Evolutionary conservation across 2,888 invertebrate species (phyloP), one percentile per base, ranked within the genome.

Genomic region (Eupithecia subumbrata): DNA sequence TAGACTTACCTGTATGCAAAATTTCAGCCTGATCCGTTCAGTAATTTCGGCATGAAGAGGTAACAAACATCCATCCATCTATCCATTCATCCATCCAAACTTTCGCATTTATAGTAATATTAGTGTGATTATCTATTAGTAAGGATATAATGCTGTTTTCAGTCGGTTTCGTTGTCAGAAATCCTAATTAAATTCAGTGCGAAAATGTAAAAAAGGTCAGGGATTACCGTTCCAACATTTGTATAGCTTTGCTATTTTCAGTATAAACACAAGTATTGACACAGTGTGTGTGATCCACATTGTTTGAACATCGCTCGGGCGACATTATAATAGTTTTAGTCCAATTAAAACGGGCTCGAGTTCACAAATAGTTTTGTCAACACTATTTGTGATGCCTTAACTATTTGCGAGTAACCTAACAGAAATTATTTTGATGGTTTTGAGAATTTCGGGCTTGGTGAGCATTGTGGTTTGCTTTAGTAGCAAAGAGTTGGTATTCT

Each of bases 331-430:
- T 22, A 60, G 25, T 64, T 64, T 64, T 9, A 18, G 34, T 34
- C 64, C 64, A 64, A 64, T 34, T 64, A 34, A 64, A 34, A 30
- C 30, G 34, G 64, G 22, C 56, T 25, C 56, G 25, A 66, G 30
- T 66, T 37, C 34, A 37, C 66, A 37, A 66, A 66, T 11, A n/a
- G 66, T 66, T 45, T 69, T 30, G 69, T 45, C 25, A 25, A 69
- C 40, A 43, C 43, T 37, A 68, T 40, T 34, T 22, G 40, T 66
- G 22, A 68, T 43, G 43, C 68, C n/a, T 18, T 66, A 34, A 34
- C 64, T 66, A 37, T 60, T 60, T 60, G 56, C 25, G 25, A 60
- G 56, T 60, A 60, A 25, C 56, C 11, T 56, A 60, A 60, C 56
- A 25, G 25, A 60, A 60, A 60, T 60, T 3, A 60, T 60, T 22